Evolutionary conservation across 2,113 vertebrate species (phyloP), one percentile per base, ranked within the genome.

Genomic region (Regulus satrapa): DNA sequence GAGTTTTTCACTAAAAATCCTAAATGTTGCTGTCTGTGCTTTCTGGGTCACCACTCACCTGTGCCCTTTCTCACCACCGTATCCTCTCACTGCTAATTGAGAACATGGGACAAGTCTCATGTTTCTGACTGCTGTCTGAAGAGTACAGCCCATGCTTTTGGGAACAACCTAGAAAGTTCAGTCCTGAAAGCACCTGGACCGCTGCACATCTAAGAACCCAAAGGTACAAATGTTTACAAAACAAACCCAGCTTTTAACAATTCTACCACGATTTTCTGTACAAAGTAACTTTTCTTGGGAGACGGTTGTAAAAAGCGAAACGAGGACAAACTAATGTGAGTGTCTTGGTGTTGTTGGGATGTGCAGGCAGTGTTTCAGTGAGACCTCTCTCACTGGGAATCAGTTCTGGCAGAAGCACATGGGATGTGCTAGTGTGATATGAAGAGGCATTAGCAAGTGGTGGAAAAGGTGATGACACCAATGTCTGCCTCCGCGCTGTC

Each of bases 321-420:
- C 0, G 5, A 48, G 15, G 12, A 40, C 34, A 61, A 69, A 68
- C 8, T 5, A 9, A 20, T 67, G 36, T 1, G 66, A 62, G n/a
- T 1, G 0, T 20, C 9, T 40, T 7, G 72, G 28, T 68, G 40
- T 18, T 89, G 69, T 2, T 6, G 28, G 15, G 45, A 14, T 2
- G 6, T 0, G 5, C 1, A 2, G 76, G 15, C 14, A 18, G 1
- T 0, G 0, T 15, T 75, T 25, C 16, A 16, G 78, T 0, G 0
- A 71, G 52, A 24, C 28, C 31, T 32, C 24, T 56, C 59, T 1
- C 0, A 41, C 29, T 32, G 49, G 40, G 55, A 52, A 31, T 14
- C 31, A 3, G 25, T 14, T 49, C 19, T 2, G 1, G 17, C 74
- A 36, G 54, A 32, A 66, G 29, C 0, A 17, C 29, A 54, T 0